Percentiles rank a stretch among this genome's conserved stretches.
phyloP scores from a whole-genome alignment of 2,888 invertebrate genomes.

The Neoscelio sp. region DNA sequence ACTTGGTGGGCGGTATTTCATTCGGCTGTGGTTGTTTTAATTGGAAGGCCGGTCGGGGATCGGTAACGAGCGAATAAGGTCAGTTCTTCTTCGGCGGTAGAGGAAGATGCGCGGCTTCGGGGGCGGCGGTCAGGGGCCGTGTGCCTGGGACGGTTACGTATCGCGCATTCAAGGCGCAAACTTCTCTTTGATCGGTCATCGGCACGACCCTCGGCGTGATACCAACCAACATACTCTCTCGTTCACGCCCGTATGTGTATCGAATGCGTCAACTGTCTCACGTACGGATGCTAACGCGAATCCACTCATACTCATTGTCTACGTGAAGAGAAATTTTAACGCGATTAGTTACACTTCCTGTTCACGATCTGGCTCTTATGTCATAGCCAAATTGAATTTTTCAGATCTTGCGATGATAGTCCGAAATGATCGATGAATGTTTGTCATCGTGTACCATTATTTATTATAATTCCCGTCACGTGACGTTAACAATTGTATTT shows the following conservation, averaged over 20 bases:
- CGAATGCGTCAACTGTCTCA: slow-evolving; percentile 65
- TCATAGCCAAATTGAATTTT: slow-evolving; percentile 31
- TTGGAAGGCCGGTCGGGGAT: no score
- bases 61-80: no score
- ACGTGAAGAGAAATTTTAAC: slow-evolving; percentile 63
- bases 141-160: slow-evolving; percentile 79
- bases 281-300: slow-evolving; percentile 66
- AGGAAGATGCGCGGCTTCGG: slow-evolving; percentile 76
- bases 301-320: slow-evolving; percentile 70
- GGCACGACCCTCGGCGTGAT: slow-evolving; percentile 78
- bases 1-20: no score
- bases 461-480: no score
- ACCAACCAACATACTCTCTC: slow-evolving; percentile 46
- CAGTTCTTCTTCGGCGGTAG: slow-evolving; percentile 31
- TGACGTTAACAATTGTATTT: no score
- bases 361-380: slow-evolving; percentile 47
- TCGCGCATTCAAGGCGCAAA: slow-evolving; percentile 81
- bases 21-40: no score
- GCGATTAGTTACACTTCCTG: slow-evolving; percentile 63
- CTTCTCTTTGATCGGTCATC: slow-evolving; percentile 81
- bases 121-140: slow-evolving; percentile 79
- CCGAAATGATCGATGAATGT: no score
- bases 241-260: slow-evolving; percentile 64
- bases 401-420: no score
- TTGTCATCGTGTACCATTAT: no score